These are phyloP conservation scores for Acrossocheilus fasciatus DNA, from an alignment of 2,797 vertebrate genomes.

Conservation along the genomic window DNA sequence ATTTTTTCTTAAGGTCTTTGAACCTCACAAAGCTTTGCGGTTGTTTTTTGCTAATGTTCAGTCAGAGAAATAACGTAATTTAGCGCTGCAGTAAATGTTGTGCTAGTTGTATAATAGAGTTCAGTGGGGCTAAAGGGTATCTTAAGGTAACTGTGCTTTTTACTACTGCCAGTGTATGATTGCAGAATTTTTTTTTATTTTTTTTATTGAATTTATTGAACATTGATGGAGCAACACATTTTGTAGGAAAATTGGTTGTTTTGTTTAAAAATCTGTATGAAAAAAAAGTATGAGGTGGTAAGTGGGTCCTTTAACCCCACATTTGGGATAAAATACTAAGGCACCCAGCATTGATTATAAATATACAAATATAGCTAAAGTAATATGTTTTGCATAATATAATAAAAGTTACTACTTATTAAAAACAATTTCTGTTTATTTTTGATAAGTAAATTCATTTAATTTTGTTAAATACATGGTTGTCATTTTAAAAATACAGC, in stretches of 20 bases:
- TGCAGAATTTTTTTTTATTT: neutral
- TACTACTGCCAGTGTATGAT: neutral
- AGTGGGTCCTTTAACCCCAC: neutral
- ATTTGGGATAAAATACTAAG: too few species aligned
- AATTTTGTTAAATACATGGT: too few species aligned
- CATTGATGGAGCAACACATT: neutral
- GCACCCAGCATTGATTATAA: too few species aligned
- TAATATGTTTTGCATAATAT: too few species aligned
- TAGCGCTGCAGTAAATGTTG: neutral
- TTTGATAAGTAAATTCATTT: too few species aligned
- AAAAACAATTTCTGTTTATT: too few species aligned
- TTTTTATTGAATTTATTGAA: neutral
- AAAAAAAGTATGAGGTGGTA: neutral
- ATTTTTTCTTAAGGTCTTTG: neutral
- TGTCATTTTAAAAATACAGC: too few species aligned
- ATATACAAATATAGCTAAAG: too few species aligned
- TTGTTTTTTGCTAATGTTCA: neutral
- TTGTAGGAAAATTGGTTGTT: neutral
- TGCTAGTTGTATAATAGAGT: neutral
- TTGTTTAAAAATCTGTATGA: neutral
- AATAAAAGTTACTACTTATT: too few species aligned
- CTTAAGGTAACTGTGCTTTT: neutral
- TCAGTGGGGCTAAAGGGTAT: neutral
- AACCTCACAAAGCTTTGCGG: neutral
- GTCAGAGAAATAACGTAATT: neutral